Conservation (phyloP, 2,113 vertebrate species). For the Scomber scombrus region DNA sequence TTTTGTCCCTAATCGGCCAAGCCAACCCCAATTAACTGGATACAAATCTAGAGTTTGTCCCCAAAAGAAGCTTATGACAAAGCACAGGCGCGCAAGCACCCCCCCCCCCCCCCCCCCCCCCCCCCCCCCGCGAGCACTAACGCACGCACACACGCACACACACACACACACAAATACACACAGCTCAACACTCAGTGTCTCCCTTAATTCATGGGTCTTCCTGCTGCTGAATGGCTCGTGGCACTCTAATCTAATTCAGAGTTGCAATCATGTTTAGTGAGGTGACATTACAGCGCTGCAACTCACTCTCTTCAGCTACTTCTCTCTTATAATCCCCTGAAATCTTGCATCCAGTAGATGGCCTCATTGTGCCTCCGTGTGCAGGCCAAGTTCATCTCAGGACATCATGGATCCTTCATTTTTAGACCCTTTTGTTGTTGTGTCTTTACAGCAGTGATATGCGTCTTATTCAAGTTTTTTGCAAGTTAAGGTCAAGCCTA, state of each 20-base stretch:
- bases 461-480: not conserved
- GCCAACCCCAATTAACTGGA: too few species aligned
- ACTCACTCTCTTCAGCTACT: conserved; percentile 25
- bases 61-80: too few species aligned
- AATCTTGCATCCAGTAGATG: conserved; percentile 76
- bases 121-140: too few species aligned
- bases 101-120: too few species aligned
- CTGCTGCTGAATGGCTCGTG: conserved; percentile 50
- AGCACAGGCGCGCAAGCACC: too few species aligned
- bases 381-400: conserved; percentile 59
- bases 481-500: not conserved
- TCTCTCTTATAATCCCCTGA: conserved; percentile 5
- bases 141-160: not conserved
- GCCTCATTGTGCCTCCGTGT: conserved; percentile 73
- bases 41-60: too few species aligned
- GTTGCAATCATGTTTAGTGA: conserved; percentile 57
- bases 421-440: conserved; percentile 17
- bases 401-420: conserved; percentile 23
- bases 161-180: not conserved
- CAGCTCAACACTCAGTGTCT: not conserved
- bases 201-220: conserved; percentile 29
- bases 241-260: conserved; percentile 58
- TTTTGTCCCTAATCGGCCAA: too few species aligned
- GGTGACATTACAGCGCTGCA: conserved; percentile 45
- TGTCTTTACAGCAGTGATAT: conserved; percentile 10